Evolutionary conservation across 2,113 vertebrate species (phyloP), one percentile per base, ranked within the genome.

Genomic region (Aleadryas rufinucha): DNA sequence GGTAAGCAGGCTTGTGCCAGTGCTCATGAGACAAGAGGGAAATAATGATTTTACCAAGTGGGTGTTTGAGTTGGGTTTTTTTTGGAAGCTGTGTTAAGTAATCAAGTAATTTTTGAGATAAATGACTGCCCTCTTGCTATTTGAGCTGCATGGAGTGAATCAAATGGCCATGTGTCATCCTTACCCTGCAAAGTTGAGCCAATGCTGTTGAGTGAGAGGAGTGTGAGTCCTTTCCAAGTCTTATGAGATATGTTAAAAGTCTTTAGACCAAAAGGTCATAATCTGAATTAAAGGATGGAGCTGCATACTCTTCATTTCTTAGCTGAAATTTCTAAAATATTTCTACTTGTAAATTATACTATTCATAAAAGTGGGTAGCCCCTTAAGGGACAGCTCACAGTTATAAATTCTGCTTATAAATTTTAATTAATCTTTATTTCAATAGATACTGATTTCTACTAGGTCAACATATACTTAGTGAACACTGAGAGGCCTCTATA

Each of bases 341-440:
- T 90, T 90, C 54, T 93, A 28, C 27, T 61, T 18, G 57, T 79
- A 37, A 65, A 66, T 74, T 7, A 56, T 33, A 50, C 9, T 80
- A 87, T 83, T 78, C 20, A 16, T 50, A 6, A 7, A 82, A 44
- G 16, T 70, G 24, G 63, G 65, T 28, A 89, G 52, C 8, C 68
- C 64, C 90, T 80, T 63, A 44, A 92, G 80, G 44, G 47, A 78
- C 20, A 86, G 37, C 39, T 93, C 37, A 18, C n/a, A 52, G 76
- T 68, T 69, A 21, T 61, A 88, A 94, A 84, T 84, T 92, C 35
- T 93, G 28, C 37, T 94, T 77, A 80, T 77, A 88, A 84, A 89
- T 89, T 93, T 86, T 86, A 86, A 93, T 95, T 91, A 77, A 93
- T 45, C 42, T 93, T 90, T 94, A 35, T 89, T 97, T 94, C 70